A percentile compares a stretch with the other conserved stretches of the same genome.
Evolutionary conservation across 2,888 invertebrate species (phyloP).

Genomic region (Ormyrus nitidulus): DNA sequence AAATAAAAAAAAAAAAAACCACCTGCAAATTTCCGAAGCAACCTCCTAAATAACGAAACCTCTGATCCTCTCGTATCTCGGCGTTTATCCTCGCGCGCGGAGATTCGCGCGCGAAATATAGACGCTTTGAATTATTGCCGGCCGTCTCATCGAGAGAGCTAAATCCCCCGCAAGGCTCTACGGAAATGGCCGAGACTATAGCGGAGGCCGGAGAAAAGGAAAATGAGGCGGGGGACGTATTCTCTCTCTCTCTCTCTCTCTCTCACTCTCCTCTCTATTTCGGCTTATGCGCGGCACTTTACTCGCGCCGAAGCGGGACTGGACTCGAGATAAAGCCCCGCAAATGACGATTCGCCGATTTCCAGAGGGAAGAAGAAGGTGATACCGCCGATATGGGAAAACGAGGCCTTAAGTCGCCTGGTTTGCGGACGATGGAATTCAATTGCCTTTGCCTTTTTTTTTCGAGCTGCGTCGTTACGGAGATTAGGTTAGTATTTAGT

Average conservation of each 20-base stretch:
- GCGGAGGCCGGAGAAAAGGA: not conserved
- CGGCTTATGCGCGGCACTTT: slow-evolving; percentile 7
- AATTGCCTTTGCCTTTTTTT: slow-evolving; percentile 14
- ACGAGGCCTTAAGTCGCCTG: not conserved
- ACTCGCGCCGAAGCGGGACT: slow-evolving; percentile 9
- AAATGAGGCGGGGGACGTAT: not conserved
- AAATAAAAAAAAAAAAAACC: no score
- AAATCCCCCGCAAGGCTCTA: slow-evolving; percentile 31
- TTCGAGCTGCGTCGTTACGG: not conserved
- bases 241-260: no score
- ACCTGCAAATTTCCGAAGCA: no score
- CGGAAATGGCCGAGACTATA: slow-evolving; percentile 3
- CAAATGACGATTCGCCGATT: slow-evolving; percentile 51
- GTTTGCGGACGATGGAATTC: slow-evolving; percentile 27
- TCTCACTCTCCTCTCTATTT: slow-evolving; percentile 18
- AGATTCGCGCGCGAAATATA: slow-evolving; percentile 26
- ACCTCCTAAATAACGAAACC: no score
- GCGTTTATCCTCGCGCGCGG: slow-evolving; percentile 36
- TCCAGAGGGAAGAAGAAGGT: not conserved
- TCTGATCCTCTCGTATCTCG: not conserved
- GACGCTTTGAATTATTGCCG: slow-evolving; percentile 58
- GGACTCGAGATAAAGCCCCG: slow-evolving; percentile 31
- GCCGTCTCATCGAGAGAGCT: slow-evolving; percentile 51
- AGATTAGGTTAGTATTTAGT: not conserved
- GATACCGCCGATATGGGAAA: slow-evolving; percentile 1